Conservation (phyloP, 2,888 invertebrate genomes). For the Didymodactylos carnosus region DNA sequence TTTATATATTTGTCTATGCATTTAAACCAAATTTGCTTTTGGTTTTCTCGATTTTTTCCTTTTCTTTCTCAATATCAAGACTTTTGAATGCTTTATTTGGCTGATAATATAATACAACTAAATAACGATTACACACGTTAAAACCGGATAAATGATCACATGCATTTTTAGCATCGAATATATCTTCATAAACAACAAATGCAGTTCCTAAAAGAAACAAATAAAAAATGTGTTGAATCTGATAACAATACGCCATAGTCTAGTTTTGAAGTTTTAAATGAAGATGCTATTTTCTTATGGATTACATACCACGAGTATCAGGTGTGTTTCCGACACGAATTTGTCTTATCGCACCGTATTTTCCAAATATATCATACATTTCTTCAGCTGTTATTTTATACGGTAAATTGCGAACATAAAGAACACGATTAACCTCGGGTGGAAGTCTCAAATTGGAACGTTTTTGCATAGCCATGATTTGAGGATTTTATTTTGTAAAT, state of each 20-base stretch:
- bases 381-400: constrained; percentile 98
- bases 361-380: constrained; percentile 99
- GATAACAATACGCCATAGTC: not conserved
- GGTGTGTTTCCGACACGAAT: constrained; percentile 50
- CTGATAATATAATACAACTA: constrained; percentile 95
- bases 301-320: not conserved
- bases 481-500: too few relatives aligned
- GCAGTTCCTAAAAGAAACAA: constrained; percentile 64
- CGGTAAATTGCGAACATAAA: constrained; percentile 86
- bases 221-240: not conserved
- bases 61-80: constrained; percentile 11
- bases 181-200: constrained; percentile 97
- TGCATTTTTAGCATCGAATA: constrained; percentile 98
- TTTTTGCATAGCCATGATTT: constrained; percentile 15
- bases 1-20: too few relatives aligned
- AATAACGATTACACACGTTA: constrained; percentile 91
- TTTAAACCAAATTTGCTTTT: constrained; percentile 8
- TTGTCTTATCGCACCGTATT: constrained; percentile 95
- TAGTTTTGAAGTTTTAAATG: too few relatives aligned
- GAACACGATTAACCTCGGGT: constrained; percentile 88
- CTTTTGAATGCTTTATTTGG: constrained; percentile 20
- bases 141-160: constrained; percentile 97
- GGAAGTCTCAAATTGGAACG: constrained; percentile 48
- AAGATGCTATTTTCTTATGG: not conserved
- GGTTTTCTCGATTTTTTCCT: constrained; percentile 11